Conservation (phyloP, 1,140 invertebrate genomes). For the Formica exsecta region DNA sequence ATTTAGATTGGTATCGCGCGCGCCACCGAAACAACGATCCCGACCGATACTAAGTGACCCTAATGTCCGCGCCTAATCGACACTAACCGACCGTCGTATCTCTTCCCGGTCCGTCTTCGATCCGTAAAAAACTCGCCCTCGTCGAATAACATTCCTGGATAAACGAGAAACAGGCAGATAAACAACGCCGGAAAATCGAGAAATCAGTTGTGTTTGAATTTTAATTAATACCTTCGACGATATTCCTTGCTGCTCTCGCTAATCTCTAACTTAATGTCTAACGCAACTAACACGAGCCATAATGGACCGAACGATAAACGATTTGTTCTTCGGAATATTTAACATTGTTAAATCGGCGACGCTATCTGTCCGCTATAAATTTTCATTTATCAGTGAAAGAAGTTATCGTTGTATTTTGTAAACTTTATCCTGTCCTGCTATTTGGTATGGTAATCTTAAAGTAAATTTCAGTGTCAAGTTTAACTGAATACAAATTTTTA, state of each 20-base stretch:
- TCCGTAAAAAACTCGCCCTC: not conserved
- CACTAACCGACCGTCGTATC: slow-evolving; percentile 58
- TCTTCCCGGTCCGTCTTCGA: not conserved
- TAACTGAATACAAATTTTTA: not conserved
- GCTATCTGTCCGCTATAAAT: not conserved
- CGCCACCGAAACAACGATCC: slow-evolving; percentile 48
- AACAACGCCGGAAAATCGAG: slow-evolving; percentile 24
- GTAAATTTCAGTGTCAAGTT: not conserved
- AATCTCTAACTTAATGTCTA: slow-evolving; percentile 37
- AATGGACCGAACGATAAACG: not conserved
- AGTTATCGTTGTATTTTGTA: not conserved
- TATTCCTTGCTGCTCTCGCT: slow-evolving; percentile 16
- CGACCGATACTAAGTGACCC: slow-evolving; percentile 63
- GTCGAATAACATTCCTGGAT: not conserved
- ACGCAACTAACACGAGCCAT: not conserved
- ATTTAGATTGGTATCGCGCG: slow-evolving; percentile 62
- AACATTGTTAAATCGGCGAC: not conserved
- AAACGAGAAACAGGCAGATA: slow-evolving; percentile 7
- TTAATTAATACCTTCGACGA: slow-evolving; percentile 33
- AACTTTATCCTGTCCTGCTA: not conserved
- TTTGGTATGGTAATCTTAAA: not conserved
- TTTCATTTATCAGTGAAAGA: not conserved
- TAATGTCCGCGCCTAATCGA: slow-evolving; percentile 72
- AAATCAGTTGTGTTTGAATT: slow-evolving; percentile 34
- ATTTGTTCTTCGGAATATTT: not conserved